phyloP scores from a whole-genome alignment of 2,113 vertebrate genomes.

The Trichomycterus rosablanca region DNA sequence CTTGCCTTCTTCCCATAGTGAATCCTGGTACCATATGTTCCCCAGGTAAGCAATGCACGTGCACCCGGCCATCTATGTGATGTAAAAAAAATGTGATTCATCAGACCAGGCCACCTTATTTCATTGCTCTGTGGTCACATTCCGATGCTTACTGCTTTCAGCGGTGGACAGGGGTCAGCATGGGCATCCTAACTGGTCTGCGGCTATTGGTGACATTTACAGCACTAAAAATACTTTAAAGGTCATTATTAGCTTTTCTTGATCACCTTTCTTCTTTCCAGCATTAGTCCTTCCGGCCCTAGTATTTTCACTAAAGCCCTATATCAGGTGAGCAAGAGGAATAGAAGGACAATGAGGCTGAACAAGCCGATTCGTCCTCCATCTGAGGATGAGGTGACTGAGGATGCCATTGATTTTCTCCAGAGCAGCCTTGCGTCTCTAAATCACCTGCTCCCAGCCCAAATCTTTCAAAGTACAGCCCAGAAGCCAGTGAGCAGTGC shows the following conservation, averaged over 20 bases:
- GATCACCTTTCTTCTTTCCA: constrained; percentile 5
- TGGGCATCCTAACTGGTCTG: too few species aligned
- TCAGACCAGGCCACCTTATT: too few species aligned
- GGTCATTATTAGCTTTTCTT: background rate
- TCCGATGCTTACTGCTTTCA: too few species aligned
- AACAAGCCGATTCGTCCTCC: constrained; percentile 21
- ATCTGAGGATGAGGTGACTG: constrained; percentile 49
- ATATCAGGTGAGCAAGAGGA: constrained; percentile 21
- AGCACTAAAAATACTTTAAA: too few species aligned
- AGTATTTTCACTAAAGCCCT: constrained; percentile 5
- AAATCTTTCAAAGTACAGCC: background rate
- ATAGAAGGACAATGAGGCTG: constrained; percentile 17
- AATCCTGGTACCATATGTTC: too few species aligned
- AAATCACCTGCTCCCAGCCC: constrained; percentile 48
- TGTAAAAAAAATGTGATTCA: too few species aligned
- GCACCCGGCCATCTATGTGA: too few species aligned
- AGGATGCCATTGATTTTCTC: constrained; percentile 52
- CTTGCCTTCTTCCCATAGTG: too few species aligned
- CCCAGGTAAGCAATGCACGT: too few species aligned
- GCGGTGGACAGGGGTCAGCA: too few species aligned
- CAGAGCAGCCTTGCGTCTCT: constrained; percentile 32
- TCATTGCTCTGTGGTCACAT: too few species aligned
- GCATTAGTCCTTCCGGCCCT: background rate
- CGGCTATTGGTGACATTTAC: too few species aligned
- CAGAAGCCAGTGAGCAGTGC: constrained; percentile 17